phyloP scores from a whole-genome alignment of 2,113 vertebrate species.

The Corythornis madagascariensis region DNA sequence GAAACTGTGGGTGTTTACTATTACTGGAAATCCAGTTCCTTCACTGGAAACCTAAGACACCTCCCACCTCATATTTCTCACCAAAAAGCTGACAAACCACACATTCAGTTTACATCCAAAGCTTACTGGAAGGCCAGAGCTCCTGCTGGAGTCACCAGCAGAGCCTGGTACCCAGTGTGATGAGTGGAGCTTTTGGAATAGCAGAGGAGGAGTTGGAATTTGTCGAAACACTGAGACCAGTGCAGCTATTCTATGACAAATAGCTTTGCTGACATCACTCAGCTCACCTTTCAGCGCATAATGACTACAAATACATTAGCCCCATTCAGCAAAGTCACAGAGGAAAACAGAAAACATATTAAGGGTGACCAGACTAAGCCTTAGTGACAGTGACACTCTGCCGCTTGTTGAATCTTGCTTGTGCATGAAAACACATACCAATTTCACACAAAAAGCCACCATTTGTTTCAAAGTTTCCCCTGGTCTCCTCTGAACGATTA shows the following conservation, averaged over 20 bases:
- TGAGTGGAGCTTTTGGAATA: not conserved
- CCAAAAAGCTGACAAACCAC: slow-evolving; percentile 6
- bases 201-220: slow-evolving; percentile 27
- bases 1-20: slow-evolving; percentile 44
- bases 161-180: not conserved
- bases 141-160: slow-evolving; percentile 16
- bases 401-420: not conserved
- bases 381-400: not conserved
- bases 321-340: not conserved
- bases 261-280: not conserved
- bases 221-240: not conserved
- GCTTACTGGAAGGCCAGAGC: slow-evolving; percentile 9
- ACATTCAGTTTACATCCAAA: not conserved
- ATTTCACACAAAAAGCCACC: not conserved
- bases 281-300: not conserved
- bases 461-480: slow-evolving; percentile 43
- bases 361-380: not conserved
- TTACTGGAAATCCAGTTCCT: slow-evolving; percentile 55
- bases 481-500: not conserved
- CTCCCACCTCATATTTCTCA: slow-evolving; percentile 58
- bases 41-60: slow-evolving; percentile 50
- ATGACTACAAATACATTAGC: not conserved
- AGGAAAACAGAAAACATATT: not conserved
- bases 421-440: not conserved
- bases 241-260: not conserved